A percentile compares a stretch with the other conserved stretches of the same genome.
Evolutionary conservation across 2,113 vertebrate genomes (phyloP).

Genomic region (Microcebus griseorufus): DNA sequence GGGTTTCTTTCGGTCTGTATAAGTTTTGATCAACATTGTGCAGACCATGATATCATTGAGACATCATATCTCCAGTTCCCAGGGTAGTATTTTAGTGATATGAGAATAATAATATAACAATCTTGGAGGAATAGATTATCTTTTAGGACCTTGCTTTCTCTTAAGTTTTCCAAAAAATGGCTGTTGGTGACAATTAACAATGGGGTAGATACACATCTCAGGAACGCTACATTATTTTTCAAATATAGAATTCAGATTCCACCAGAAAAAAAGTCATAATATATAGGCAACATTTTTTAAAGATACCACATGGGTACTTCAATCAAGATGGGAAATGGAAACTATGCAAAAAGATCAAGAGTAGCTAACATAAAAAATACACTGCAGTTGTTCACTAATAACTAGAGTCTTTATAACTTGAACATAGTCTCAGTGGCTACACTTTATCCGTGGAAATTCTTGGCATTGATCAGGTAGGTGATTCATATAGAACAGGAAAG

Average conservation of each 20-base stretch:
- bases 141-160: not conserved
- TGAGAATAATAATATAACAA: not conserved
- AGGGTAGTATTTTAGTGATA: not conserved
- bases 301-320: not conserved
- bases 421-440: not conserved
- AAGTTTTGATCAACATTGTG: not conserved
- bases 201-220: conserved; percentile 3
- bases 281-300: not conserved
- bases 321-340: not conserved
- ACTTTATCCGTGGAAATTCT: not conserved
- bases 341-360: not conserved
- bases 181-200: not conserved
- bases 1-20: not conserved
- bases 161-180: not conserved
- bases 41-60: not conserved
- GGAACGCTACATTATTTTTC: not conserved
- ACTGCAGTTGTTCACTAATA: not conserved
- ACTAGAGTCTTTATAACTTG: not conserved
- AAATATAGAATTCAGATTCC: conserved; percentile 14
- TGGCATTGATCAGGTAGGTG: not conserved
- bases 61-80: not conserved
- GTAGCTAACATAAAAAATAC: not conserved
- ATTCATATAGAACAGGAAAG: not conserved
- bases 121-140: not conserved
- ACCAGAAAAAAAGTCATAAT: not conserved